Conservation (phyloP, 2,113 vertebrate genomes). For the Oxyruncus cristatus region DNA sequence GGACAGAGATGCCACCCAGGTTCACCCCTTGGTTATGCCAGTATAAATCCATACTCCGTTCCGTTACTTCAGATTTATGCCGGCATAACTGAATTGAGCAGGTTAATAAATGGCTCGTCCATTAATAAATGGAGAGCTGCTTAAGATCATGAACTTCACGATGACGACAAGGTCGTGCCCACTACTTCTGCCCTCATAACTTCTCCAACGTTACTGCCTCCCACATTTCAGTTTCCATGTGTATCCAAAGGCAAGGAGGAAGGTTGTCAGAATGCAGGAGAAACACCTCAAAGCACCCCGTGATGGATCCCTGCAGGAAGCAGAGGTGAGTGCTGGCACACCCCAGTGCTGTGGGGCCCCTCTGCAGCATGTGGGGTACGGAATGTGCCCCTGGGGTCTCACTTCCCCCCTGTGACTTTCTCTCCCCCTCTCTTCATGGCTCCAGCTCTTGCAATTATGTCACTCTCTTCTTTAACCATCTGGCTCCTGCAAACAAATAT, state of each 20-base stretch:
- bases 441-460: conserved; percentile 10
- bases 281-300: accelerated
- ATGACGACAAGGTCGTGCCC: not conserved
- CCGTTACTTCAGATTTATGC: not conserved
- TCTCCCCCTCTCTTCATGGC: not conserved
- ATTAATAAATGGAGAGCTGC: conserved; percentile 33
- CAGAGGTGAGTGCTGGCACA: not conserved
- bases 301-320: not conserved
- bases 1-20: accelerated
- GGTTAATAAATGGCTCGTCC: conserved; percentile 18
- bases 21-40: accelerated
- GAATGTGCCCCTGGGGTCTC: not conserved
- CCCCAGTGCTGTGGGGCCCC: not conserved
- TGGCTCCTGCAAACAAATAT: conserved; percentile 51
- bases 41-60: not conserved
- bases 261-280: not conserved
- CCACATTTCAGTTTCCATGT: not conserved
- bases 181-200: not conserved
- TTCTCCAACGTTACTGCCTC: not conserved
- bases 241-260: not conserved
- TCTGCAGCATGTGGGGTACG: accelerated
- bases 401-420: not conserved
- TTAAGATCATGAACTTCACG: not conserved
- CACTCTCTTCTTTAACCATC: conserved; percentile 54
- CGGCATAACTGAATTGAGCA: not conserved